A percentile compares a stretch with the other conserved stretches of the same genome.
Conservation (phyloP, 1,140 invertebrate genomes). For the Apis dorsata region DNA sequence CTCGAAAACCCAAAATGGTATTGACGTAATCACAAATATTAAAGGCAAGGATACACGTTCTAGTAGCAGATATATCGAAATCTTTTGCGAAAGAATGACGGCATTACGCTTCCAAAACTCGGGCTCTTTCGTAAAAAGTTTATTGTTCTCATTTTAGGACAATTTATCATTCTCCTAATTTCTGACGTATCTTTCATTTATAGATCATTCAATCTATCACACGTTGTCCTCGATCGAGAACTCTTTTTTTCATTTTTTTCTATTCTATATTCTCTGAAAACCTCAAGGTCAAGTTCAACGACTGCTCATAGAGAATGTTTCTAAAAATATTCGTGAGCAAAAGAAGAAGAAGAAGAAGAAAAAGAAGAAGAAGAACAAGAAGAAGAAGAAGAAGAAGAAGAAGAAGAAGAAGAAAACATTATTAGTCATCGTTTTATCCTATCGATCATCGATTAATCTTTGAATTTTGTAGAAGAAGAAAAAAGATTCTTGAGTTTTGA, state of each 20-base stretch:
- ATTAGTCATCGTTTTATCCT: no score
- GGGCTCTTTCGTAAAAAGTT: not conserved
- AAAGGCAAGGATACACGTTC: not conserved
- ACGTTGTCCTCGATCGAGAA: not conserved
- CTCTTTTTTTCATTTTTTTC: not conserved
- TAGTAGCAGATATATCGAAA: no score
- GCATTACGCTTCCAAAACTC: not conserved
- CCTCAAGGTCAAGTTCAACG: constrained; percentile 58
- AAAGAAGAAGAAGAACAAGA: no score
- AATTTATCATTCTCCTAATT: not conserved
- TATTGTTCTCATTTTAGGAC: not conserved
- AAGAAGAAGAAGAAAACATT: no score
- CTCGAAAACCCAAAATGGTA: not conserved
- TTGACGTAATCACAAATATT: constrained; percentile 20
- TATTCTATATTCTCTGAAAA: constrained; percentile 11
- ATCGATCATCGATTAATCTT: no score
- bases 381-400: no score
- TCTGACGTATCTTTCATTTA: not conserved
- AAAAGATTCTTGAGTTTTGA: no score
- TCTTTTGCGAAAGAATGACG: not conserved
- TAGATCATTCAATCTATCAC: not conserved
- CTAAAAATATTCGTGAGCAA: not conserved
- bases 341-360: no score
- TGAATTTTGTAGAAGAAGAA: no score
- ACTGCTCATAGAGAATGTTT: constrained; percentile 15